These are phyloP conservation scores for Perodicticus potto DNA, from an alignment of 2,797 vertebrate species.

Conservation along the genomic window DNA sequence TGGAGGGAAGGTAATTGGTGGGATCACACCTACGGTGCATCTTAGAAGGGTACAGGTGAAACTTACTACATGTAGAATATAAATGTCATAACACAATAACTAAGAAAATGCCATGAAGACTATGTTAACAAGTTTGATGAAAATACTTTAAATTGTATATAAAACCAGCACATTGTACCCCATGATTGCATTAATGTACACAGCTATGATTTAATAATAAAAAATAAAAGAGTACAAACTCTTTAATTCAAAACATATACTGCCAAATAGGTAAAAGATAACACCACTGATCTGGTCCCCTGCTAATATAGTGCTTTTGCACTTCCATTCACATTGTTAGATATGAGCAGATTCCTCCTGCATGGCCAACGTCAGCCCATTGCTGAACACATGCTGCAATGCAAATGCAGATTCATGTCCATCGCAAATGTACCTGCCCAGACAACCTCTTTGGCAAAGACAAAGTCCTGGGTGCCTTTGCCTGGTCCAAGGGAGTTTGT, in stretches of 20 bases:
- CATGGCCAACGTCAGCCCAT: not conserved
- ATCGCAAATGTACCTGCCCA: not conserved
- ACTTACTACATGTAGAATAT: no score
- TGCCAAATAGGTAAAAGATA: not conserved
- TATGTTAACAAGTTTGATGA: no score
- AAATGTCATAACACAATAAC: no score
- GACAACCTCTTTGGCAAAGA: not conserved
- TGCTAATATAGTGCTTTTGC: not conserved
- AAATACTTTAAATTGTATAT: no score
- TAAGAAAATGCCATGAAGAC: no score
- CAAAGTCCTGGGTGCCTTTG: not conserved
- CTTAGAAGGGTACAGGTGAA: no score
- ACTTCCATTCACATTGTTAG: not conserved
- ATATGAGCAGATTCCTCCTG: not conserved
- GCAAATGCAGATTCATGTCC: not conserved
- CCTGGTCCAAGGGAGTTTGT: not conserved
- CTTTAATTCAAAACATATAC: not conserved
- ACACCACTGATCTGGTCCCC: accelerated
- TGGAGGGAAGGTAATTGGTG: no score
- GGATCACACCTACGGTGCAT: no score
- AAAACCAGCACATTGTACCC: no score
- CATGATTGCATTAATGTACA: no score
- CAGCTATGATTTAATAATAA: no score
- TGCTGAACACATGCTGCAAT: not conserved
- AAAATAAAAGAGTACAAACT: no score